Evolutionary conservation across 1,140 invertebrate species (phyloP), one percentile per base, ranked within the genome.

Genomic region (Hylaeus volcanicus): DNA sequence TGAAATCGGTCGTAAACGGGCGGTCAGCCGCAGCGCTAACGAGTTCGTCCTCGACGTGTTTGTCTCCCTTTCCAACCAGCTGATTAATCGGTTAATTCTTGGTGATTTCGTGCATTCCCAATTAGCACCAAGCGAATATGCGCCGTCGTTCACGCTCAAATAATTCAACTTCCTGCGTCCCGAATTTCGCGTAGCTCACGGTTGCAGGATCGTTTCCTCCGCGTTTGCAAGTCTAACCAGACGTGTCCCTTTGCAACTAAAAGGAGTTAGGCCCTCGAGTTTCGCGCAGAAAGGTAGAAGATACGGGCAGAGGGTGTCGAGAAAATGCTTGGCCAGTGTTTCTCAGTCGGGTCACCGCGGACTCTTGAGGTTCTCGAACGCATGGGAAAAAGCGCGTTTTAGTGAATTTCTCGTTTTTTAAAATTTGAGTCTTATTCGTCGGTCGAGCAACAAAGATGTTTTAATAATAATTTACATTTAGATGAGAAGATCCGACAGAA

Each of bases 21-120:
- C 64, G 86, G 85, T 87, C 75, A 87, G 79, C 86, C 86, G 71
- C 85, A 87, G 53, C 74, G 74, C 70, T 87, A 87, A 87, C 86
- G 82, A 87, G 85, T 87, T 86, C 78, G 60, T 61, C 85, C 77
- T 71, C 73, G 61, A 80, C 70, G 56, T 61, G 65, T 72, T 83
- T 86, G 77, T 86, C 81, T 66, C 64, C 41, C 73, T 64, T 41
- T 60, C 72, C 71, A 58, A 48, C 65, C 45, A 15, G 63, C 66
- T 69, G 76, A 86, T 86, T 83, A 86, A 86, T 86, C 85, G 75
- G 73, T 86, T 86, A 83, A 86, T 86, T 80, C 60, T 79, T 68
- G 84, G 45, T 65, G 65, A 86, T 86, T 63, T 70, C 68, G 63
- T 41, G 11, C 71, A 75, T 82, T 74, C 65, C 65, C 71, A 75